phyloP scores from a whole-genome alignment of 2,797 vertebrate species.

The Leptatherina wallacei region DNA sequence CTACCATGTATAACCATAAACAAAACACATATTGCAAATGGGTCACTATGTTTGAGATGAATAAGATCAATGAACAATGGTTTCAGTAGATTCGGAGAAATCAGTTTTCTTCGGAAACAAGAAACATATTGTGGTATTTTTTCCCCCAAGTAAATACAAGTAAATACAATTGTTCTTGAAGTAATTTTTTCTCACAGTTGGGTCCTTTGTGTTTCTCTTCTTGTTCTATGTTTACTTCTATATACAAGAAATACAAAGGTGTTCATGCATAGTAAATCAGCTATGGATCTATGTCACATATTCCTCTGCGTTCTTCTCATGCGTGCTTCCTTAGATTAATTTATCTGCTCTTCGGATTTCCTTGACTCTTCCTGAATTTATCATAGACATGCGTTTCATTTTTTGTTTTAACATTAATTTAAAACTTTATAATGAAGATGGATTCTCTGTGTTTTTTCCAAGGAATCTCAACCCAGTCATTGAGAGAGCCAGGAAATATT shows the following conservation, averaged over 20 bases:
- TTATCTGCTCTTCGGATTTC: background rate
- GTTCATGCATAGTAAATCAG: background rate
- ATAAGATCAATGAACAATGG: background rate
- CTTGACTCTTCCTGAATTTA: background rate
- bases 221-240: too few species aligned
- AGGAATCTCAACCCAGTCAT: constrained; percentile 76
- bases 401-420: background rate
- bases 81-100: background rate
- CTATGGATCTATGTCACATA: too few species aligned
- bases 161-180: background rate
- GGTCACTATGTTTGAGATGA: background rate
- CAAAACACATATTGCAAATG: background rate
- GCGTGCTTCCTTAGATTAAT: background rate
- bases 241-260: too few species aligned
- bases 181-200: too few species aligned
- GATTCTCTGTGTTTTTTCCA: constrained; percentile 20
- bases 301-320: background rate
- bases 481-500: constrained; percentile 65
- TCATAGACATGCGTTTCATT: background rate
- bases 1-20: background rate
- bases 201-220: too few species aligned
- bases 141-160: too few species aligned
- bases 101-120: background rate
- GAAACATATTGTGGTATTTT: too few species aligned
- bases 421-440: background rate